Evolutionary conservation across 2,797 vertebrate genomes (phyloP), one percentile per base, ranked within the genome.

Genomic region (Trachops cirrhosus): DNA sequence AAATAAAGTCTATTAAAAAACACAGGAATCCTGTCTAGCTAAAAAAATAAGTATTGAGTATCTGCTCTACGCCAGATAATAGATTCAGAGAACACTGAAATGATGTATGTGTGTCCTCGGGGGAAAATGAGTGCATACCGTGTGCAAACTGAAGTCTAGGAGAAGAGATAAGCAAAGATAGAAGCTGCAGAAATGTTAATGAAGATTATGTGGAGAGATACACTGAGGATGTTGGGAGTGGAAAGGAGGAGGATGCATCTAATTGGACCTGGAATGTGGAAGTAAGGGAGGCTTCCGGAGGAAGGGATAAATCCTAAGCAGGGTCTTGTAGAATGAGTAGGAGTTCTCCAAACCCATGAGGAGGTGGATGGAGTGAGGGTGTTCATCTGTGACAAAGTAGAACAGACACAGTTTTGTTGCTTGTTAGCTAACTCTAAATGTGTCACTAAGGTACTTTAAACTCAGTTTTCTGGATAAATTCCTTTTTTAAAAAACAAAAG

Each of bases 401-500:
- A 85, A 62, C 8, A n/a, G n/a, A 59, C 59, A 5, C 7, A 68
- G 64, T 93, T 77, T n/a, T 52, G 1, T 46, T 21, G 32, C 37
- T 87, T 7, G 46, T 80, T 68, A 71, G 21, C 82, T 70, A 11
- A 44, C 37, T 79, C 67, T 71, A 77, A 92, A 19, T 48, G 3
- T 74, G 39, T 70, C 44, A 29, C 18, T 41, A 44, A 93, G 24
- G 9, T n/a, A 5, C 37, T 82, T 85, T 88, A 80, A 89, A 78
- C 1, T 86, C 44, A 24, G n/a, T 92, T 89, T 90, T 87, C 75
- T 92, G 39, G 37, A 68, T 96, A 67, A 93, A 59, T 85, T 50
- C 57, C 85, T 90, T 80, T 90, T 89, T 70, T 52, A 24, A 57
- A 57, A 57, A 57, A 57, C 2, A 57, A 29, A 29, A 93, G 77